Conservation (phyloP, 2,113 vertebrate species). For the Corapipo altera region DNA sequence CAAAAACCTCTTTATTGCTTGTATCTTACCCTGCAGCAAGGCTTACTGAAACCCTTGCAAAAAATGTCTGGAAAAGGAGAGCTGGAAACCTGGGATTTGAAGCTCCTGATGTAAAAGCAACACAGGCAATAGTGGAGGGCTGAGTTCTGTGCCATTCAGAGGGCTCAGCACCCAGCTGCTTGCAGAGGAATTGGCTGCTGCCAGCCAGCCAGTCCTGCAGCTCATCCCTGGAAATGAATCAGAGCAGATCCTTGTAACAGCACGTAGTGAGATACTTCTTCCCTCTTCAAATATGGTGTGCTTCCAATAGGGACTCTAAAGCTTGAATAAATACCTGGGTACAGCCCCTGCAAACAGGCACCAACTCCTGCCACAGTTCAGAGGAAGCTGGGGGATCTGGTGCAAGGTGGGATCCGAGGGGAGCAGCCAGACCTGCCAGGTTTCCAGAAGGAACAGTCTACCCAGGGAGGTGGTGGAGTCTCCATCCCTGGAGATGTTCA, state of each 20-base stretch:
- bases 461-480: neutral
- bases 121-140: accelerated
- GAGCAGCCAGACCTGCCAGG: accelerated
- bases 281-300: neutral
- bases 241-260: neutral
- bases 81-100: neutral
- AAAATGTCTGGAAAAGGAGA: neutral
- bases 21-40: neutral
- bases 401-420: neutral
- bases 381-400: neutral
- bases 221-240: neutral
- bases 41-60: neutral
- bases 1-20: neutral
- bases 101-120: neutral
- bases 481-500: neutral
- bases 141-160: accelerated
- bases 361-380: accelerated
- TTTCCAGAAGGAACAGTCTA: neutral
- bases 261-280: neutral
- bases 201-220: neutral
- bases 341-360: neutral
- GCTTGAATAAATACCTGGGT: neutral
- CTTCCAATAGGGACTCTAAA: neutral
- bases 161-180: neutral
- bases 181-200: neutral